Percentiles rank a stretch among this genome's conserved stretches.
Conservation (phyloP, 2,888 invertebrate genomes). For the Trypoxylon attenuatum region DNA sequence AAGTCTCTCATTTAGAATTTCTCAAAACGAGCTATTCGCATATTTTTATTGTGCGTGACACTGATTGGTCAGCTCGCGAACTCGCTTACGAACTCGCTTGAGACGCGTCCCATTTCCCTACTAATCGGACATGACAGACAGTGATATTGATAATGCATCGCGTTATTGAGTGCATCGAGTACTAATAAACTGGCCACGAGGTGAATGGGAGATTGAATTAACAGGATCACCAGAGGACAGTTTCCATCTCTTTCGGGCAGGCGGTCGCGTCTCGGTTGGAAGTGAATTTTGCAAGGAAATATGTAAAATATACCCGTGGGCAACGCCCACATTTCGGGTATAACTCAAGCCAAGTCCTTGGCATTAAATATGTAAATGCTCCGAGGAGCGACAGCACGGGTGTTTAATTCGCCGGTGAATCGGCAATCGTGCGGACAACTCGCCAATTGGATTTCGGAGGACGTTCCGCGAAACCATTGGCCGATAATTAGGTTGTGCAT, state of each 20-base stretch:
- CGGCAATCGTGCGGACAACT: constrained; percentile 44
- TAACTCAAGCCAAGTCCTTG: constrained; percentile 63
- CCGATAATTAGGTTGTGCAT: constrained; percentile 57
- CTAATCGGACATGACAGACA: no score
- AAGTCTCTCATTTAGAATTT: no score
- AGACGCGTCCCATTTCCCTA: neutral
- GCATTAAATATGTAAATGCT: constrained; percentile 68
- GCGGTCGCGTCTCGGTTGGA: neutral
- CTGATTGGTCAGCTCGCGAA: no score
- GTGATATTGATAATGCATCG: no score
- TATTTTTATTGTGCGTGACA: no score
- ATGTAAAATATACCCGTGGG: constrained; percentile 38
- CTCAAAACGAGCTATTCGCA: no score
- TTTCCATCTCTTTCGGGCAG: neutral
- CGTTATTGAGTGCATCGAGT: no score
- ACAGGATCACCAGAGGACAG: neutral
- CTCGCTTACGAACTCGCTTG: constrained; percentile 6
- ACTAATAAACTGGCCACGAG: neutral
- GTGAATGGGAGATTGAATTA: neutral
- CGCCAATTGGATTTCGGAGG: constrained; percentile 52
- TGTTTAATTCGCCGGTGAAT: constrained; percentile 58
- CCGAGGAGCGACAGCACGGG: constrained; percentile 52
- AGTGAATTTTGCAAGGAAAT: constrained; percentile 24
- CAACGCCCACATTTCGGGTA: constrained; percentile 53
- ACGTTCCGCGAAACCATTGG: constrained; percentile 56